A percentile compares a stretch with the other conserved stretches of the same genome.
Conservation (phyloP, 2,797 vertebrate genomes). For the Ptychadena robeensis region DNA sequence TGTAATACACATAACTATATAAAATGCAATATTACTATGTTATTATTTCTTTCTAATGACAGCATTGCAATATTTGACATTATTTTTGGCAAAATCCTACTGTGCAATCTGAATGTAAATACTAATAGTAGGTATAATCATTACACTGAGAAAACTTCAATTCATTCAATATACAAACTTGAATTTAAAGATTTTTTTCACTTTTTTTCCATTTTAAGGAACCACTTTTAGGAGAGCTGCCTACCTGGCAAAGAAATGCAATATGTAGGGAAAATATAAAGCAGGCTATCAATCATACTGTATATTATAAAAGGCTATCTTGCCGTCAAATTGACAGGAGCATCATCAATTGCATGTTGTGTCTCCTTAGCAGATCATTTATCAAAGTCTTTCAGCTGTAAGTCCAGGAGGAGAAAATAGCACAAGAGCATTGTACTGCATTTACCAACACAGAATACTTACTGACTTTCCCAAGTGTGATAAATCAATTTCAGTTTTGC, state of each 20-base stretch:
- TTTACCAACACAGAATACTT: slow-evolving; percentile 37
- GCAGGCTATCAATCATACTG: slow-evolving; percentile 25
- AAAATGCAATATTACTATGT: neutral
- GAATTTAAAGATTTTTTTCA: slow-evolving; percentile 9
- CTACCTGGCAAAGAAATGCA: slow-evolving; percentile 6
- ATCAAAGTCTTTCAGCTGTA: slow-evolving; percentile 50
- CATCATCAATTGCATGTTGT: slow-evolving; percentile 51
- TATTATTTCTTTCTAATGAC: neutral
- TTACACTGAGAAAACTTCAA: neutral
- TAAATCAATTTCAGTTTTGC: slow-evolving; percentile 35
- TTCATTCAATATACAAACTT: neutral
- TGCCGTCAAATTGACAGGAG: slow-evolving; percentile 36
- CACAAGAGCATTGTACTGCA: slow-evolving; percentile 19
- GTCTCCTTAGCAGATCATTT: slow-evolving; percentile 41
- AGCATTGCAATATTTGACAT: neutral
- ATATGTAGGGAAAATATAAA: slow-evolving; percentile 25
- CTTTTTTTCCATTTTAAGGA: too few species aligned
- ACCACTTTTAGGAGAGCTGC: neutral
- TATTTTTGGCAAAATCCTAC: neutral
- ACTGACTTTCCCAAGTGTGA: slow-evolving; percentile 19
- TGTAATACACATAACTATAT: neutral
- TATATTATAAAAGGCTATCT: slow-evolving; percentile 49
- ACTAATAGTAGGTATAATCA: neutral
- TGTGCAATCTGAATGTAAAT: neutral
- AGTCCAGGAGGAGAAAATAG: slow-evolving; percentile 30